Evolutionary conservation across 1,140 invertebrate genomes (phyloP).

Genomic region (Diplogasteroides magnus): DNA sequence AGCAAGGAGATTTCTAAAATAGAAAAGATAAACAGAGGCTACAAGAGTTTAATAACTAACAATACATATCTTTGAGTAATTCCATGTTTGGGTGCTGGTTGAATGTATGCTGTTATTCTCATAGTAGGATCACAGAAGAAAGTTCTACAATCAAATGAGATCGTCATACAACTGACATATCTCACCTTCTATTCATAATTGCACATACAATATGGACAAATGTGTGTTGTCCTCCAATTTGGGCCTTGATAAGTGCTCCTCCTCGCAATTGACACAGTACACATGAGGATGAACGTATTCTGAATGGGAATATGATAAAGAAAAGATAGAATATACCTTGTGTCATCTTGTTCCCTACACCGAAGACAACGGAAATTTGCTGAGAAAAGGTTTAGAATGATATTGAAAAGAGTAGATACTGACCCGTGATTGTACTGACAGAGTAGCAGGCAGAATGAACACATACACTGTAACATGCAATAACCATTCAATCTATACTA

Average conservation of each 20-base stretch:
- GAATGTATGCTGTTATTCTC: not conserved
- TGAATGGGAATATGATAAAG: not conserved
- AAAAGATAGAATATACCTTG: not conserved
- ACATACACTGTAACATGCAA: too few species aligned
- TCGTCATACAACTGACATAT: slow-evolving; percentile 4
- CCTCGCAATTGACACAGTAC: slow-evolving; percentile 36
- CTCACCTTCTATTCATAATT: slow-evolving; percentile 26
- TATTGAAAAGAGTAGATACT: too few species aligned
- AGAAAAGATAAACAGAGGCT: not conserved
- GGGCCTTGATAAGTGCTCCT: slow-evolving; percentile 34
- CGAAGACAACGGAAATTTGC: not conserved
- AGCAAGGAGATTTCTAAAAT: not conserved
- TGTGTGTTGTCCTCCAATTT: slow-evolving; percentile 7
- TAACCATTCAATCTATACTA: too few species aligned
- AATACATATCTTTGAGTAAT: not conserved
- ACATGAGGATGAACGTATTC: slow-evolving; percentile 24
- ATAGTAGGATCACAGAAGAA: not conserved
- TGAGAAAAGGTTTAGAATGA: too few species aligned
- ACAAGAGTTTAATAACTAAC: not conserved
- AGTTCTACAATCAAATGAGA: slow-evolving; percentile 5
- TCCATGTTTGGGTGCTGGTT: not conserved
- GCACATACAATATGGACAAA: slow-evolving; percentile 43
- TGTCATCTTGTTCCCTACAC: not conserved
- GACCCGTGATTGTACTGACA: too few species aligned
- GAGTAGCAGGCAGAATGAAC: too few species aligned